Base-by-base conservation (phyloP, 2,797 vertebrate species). In the Avahi laniger region DNA sequence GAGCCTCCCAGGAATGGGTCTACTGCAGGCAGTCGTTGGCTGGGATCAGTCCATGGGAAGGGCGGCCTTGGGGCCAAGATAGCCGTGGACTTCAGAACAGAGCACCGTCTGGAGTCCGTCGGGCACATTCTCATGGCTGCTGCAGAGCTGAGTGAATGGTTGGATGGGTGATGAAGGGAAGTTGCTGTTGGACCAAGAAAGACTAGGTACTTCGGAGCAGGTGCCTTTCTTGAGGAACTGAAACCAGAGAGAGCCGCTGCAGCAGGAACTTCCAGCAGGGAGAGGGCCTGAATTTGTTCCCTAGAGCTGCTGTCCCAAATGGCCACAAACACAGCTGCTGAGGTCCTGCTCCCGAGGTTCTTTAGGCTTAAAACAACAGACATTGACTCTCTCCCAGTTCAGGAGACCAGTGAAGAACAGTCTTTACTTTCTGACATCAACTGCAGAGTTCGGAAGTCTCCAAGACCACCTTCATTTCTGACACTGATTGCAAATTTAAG, bases 51-150 rank as follows among this genome's bases (percentile, higher is more conserved):
- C 28, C 10, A 4, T 4, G 9, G 48, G 24, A 24, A 35, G 35
- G 67, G 57, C 0, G 17, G 17, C 30, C 12, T 67, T 1, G 2
- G n/a, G n/a, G 35, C 48, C 30, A 9, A 46, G 0, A 1, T n/a
- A 69, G 50, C 59, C 24, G 7, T n/a, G 80, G 65, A 17, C 8
- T 35, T 67, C 33, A n/a, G 59, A 46, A 24, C 30, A 10, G 4
- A 24, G 46, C 26, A 20, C 59, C 7, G n/a, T 38, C 13, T 7
- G 15, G 91, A 50, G 11, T 80, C 18, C 38, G 38, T 33, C 0
- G 8, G 84, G 63, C 6, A 0, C 0, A 2, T 48, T 33, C 33
- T 65, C 13, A 14, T 0, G 38, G 73, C 54, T 30, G 4, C n/a
- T 63, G 17, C 9, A 0, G 33, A 4, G 10, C 5, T 46, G 57